These are phyloP conservation scores for Drosophila carrolli DNA, from an alignment of 1,140 invertebrate genomes.

Conservation along the genomic window DNA sequence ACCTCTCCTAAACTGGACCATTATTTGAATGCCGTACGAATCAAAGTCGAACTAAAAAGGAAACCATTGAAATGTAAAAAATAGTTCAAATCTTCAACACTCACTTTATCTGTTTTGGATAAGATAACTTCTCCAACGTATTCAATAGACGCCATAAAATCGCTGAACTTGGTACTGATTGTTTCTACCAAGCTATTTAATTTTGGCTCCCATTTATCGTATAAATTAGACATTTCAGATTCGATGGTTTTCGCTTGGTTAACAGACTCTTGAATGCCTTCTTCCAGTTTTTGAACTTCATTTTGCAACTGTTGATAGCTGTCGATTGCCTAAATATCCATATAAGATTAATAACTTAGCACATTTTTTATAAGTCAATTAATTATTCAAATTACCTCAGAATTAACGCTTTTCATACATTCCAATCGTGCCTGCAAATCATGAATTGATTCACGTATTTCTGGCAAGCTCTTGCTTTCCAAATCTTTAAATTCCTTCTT, in stretches of 20 bases:
- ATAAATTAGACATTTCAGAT: slow-evolving; percentile 85
- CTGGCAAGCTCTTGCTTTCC: slow-evolving; percentile 85
- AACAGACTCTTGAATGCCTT: slow-evolving; percentile 34
- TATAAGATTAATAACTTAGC: neutral
- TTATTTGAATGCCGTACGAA: slow-evolving; percentile 94
- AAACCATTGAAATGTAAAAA: no score
- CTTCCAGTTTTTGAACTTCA: slow-evolving; percentile 82
- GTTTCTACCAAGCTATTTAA: slow-evolving; percentile 86
- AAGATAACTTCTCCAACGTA: slow-evolving; percentile 94
- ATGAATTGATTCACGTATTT: slow-evolving; percentile 87
- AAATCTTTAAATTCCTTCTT: slow-evolving; percentile 85
- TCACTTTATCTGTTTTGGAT: slow-evolving; percentile 75
- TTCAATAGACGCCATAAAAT: slow-evolving; percentile 91
- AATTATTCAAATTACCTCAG: slow-evolving; percentile 42
- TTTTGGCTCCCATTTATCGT: slow-evolving; percentile 87
- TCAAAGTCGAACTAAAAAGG: slow-evolving; percentile 90
- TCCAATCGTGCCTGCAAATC: slow-evolving; percentile 88
- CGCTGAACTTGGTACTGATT: slow-evolving; percentile 90
- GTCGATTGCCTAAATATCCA: slow-evolving; percentile 85
- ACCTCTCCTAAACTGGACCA: slow-evolving; percentile 93
- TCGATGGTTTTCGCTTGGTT: slow-evolving; percentile 59
- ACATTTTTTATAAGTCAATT: neutral
- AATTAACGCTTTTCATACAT: slow-evolving; percentile 85
- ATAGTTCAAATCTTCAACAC: neutral
- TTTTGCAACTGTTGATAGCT: slow-evolving; percentile 87